Conservation (phyloP, 2,797 vertebrate genomes). For the Sebastolobus altivelis region DNA sequence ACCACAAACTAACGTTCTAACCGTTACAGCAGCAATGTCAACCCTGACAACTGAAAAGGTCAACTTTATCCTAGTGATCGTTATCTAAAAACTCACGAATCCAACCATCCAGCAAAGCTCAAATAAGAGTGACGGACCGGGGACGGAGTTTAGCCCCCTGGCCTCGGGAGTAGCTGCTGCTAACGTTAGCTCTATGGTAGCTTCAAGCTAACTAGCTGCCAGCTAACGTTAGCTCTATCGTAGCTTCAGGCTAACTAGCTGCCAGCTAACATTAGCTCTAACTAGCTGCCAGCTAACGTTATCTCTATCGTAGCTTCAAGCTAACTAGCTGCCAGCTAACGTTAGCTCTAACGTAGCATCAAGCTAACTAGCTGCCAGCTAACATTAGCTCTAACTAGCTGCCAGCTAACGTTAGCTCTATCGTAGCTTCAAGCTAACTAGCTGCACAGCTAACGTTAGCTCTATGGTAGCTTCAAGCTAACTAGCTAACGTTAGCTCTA, state of each 20-base stretch:
- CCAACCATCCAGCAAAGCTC: neutral
- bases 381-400: constrained; percentile 14
- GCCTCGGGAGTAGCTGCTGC: constrained; percentile 50
- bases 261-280: constrained; percentile 52
- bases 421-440: constrained; percentile 58
- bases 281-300: neutral
- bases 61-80: neutral
- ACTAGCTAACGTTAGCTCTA: constrained; percentile 27
- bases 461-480: constrained; percentile 43
- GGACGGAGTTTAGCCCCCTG: constrained; percentile 43
- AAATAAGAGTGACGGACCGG: constrained; percentile 1
- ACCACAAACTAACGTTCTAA: constrained; percentile 16
- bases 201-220: constrained; percentile 65
- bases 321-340: constrained; percentile 57
- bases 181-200: no score
- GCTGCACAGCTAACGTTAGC: constrained; percentile 18
- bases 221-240: no score
- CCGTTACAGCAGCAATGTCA: neutral
- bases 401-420: neutral
- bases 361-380: constrained; percentile 65
- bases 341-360: no score
- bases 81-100: neutral
- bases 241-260: constrained; percentile 14
- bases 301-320: no score
- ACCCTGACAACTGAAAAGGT: constrained; percentile 10